Base-by-base conservation (phyloP, 1,140 invertebrate species). In the Nixonia krombeini region DNA sequence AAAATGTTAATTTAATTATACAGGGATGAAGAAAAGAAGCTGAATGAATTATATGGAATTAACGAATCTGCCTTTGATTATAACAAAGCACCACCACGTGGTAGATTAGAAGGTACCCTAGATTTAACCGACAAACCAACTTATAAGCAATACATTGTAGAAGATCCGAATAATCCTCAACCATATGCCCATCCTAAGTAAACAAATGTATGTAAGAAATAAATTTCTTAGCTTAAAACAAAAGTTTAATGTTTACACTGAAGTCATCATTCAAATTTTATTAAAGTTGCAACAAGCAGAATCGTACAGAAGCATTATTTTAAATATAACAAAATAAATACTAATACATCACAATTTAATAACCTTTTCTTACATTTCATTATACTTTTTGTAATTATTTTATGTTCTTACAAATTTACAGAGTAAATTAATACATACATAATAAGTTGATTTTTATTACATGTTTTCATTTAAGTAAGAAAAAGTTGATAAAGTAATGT, bases 71-170 rank as follows among this genome's bases (percentile, higher is more conserved):
- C 85, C 9, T 96, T 94, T 77, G 87, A 94, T 72, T 95, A 95
- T 74, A 86, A 90, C 0, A 89, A 92, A 75, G 91, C 92, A 52
- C 91, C 91, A 10, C 86, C 89, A 1, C 87, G 94, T 86, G 94
- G 94, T 25, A 91, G 90, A 86, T 88, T 92, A 75, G 92, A 94
- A 78, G 92, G 90, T 50, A 93, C 89, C 70, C 91, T 90, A 84
- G 94, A 95, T 79, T 94, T 93, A 53, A 90, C 91, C 5, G 89
- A 93, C 65, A 90, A 90, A 78, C 88, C 91, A 13, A 49, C 52
- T 0, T 65, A 70, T 16, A 51, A 16, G 18, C 67, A 65, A 23
- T 57, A 17, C 16, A 37, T 90, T 63, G 90, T 94, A 70, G 90
- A 92, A 33, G 82, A 86, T 80, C 89, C 89, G 75, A 87, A 91